These are phyloP conservation scores for Caenorhabditis parvicauda DNA, from an alignment of 2,888 invertebrate species.

Conservation along the genomic window DNA sequence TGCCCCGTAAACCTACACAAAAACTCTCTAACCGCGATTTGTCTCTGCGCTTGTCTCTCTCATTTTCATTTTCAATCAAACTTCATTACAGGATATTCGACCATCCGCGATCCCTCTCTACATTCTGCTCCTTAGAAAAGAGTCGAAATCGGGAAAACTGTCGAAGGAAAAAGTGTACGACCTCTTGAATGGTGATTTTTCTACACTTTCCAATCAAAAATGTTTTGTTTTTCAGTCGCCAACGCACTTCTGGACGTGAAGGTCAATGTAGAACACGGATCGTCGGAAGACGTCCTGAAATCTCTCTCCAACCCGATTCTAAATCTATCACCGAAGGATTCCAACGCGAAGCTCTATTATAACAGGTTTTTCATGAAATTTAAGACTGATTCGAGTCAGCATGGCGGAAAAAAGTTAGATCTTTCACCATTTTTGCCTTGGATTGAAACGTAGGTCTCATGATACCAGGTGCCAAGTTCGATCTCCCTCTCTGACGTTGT, in stretches of 20 bases:
- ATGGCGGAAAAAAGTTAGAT: too few relatives aligned
- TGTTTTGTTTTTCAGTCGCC: constrained; percentile 28
- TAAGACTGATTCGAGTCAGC: too few relatives aligned
- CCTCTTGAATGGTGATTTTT: too few relatives aligned
- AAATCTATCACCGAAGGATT: constrained; percentile 15
- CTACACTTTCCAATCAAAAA: too few relatives aligned
- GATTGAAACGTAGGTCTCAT: too few relatives aligned
- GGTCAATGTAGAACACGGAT: constrained; percentile 45
- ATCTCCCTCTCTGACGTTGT: too few relatives aligned
- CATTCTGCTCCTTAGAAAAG: constrained; percentile 11
- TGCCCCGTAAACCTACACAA: too few relatives aligned
- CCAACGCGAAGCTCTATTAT: constrained; percentile 41
- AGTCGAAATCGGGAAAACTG: constrained; percentile 13
- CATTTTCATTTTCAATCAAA: constrained; percentile 11
- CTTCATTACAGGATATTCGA: constrained; percentile 23
- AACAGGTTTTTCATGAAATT: too few relatives aligned
- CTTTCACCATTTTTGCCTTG: too few relatives aligned
- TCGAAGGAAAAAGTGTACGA: constrained; percentile 31
- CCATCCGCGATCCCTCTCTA: constrained; percentile 26
- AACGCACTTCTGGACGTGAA: constrained; percentile 45
- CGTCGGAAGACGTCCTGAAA: constrained; percentile 38
- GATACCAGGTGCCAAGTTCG: too few relatives aligned
- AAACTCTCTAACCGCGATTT: too few relatives aligned
- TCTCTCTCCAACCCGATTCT: constrained; percentile 37
- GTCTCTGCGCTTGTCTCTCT: too few relatives aligned